Percentiles rank a stretch among this genome's conserved stretches.
Conservation (phyloP, 2,797 vertebrate species). For the Gadopsis marmoratus region DNA sequence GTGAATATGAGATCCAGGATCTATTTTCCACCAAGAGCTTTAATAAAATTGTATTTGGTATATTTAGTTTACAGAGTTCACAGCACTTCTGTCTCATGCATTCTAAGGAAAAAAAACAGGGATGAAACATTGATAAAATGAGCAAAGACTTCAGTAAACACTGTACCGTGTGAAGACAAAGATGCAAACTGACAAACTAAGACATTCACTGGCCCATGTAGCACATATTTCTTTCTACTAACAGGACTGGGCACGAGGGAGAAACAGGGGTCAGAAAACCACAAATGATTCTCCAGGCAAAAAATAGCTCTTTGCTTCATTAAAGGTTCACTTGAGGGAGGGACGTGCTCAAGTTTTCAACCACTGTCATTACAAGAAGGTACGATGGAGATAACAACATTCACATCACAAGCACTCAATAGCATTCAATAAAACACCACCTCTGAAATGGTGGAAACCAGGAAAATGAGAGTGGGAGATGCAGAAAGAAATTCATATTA, state of each 20-base stretch:
- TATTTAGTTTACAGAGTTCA: background rate
- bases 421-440: background rate
- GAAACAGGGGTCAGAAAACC: slow-evolving; percentile 7
- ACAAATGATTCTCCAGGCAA: slow-evolving; percentile 32
- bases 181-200: slow-evolving; percentile 37
- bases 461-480: background rate
- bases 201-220: background rate
- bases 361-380: slow-evolving; percentile 33
- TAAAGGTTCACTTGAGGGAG: slow-evolving; percentile 32
- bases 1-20: slow-evolving; percentile 21
- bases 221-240: slow-evolving; percentile 11
- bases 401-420: background rate
- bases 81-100: background rate
- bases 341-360: slow-evolving; percentile 32
- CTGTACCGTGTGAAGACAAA: slow-evolving; percentile 2
- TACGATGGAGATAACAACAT: background rate
- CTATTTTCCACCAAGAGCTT: slow-evolving; percentile 2
- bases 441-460: background rate
- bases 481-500: background rate
- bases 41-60: background rate
- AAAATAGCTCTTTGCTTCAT: slow-evolving; percentile 56
- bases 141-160: background rate
- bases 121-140: slow-evolving; percentile 34
- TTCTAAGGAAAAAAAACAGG: slow-evolving; percentile 7
- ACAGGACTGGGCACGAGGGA: slow-evolving; percentile 27